Evolutionary conservation across 1,140 invertebrate species (phyloP).

Genomic region (Archivesica marissinica): DNA sequence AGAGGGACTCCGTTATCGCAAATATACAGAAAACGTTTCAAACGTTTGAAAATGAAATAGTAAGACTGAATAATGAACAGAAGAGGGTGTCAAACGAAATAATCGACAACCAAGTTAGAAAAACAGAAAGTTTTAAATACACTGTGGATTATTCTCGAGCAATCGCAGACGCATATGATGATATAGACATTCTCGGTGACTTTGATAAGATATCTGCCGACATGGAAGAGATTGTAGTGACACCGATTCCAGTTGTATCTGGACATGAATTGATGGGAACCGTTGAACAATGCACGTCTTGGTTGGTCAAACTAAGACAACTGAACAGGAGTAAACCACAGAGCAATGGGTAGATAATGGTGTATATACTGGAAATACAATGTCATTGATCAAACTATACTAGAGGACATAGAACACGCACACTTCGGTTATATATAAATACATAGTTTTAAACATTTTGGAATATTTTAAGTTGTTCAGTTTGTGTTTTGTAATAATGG

Average conservation of each 20-base stretch:
- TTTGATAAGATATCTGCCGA: neutral
- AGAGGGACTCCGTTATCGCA: neutral
- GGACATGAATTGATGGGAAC: slow-evolving; percentile 22
- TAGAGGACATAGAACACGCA: no score
- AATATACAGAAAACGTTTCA: neutral
- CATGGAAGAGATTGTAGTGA: neutral
- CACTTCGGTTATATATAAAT: no score
- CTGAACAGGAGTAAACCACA: no score
- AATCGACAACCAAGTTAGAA: neutral
- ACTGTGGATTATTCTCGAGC: neutral
- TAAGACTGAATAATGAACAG: neutral
- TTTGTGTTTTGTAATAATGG: no score
- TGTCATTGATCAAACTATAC: no score
- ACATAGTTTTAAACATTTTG: no score
- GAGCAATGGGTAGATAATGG: no score
- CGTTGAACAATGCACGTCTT: slow-evolving; percentile 1
- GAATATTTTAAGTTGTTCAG: no score
- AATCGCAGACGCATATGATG: neutral
- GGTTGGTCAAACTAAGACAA: slow-evolving; percentile 7
- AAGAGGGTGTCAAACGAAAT: neutral
- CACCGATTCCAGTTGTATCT: neutral
- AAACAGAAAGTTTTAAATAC: neutral
- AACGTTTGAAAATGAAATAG: neutral
- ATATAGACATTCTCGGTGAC: neutral
- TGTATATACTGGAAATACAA: no score